Evolutionary conservation across 2,888 invertebrate species (phyloP), one percentile per base, ranked within the genome.

Genomic region (Emesis furor): DNA sequence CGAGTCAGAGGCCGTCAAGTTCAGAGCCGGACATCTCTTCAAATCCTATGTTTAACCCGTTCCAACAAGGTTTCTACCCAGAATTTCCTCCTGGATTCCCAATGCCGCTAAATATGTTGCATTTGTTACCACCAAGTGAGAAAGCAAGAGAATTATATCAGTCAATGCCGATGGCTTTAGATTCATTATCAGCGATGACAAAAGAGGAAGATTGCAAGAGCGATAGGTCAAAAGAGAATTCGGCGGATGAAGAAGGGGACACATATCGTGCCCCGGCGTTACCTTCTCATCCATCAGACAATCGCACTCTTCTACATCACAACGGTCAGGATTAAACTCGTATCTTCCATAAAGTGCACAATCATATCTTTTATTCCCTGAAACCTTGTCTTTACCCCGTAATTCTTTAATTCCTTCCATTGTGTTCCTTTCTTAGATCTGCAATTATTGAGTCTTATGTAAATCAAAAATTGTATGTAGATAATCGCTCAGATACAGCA

Each of bases 61-160:
- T 98, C 93, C 97, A 98, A 88, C 98, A 98, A 89, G 98, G 98
- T 84, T 99, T 98, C 95, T 99, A 98, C 93, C 98, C 98, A 8
- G 99, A 99, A 92, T 99, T 98, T 91, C 97, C 98, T 6, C 97
- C 97, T 6, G 98, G 98, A 24, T 99, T 98, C 92, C 98, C 98
- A 0, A 98, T 99, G 92, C 98, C 98, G 42, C 97, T 99, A 42
- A 98, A 98, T 92, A 98, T 99, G 98, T 97, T 99, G 85, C 98
- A 99, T 93, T 96, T 99, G 79, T 94, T 99, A 91, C 98, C 98
- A 81, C 98, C 98, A 65, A 98, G 97, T 91, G 98, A 98, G 91
- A 98, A 98, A 92, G 98, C 98, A 90, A 94, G 98, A 90, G 98
- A 97, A 95, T 97, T 96, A 92, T 98, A 95, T 94, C 97, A 96